These are phyloP conservation scores for Isichthys henryi DNA, from an alignment of 2,113 vertebrate genomes.

Conservation along the genomic window DNA sequence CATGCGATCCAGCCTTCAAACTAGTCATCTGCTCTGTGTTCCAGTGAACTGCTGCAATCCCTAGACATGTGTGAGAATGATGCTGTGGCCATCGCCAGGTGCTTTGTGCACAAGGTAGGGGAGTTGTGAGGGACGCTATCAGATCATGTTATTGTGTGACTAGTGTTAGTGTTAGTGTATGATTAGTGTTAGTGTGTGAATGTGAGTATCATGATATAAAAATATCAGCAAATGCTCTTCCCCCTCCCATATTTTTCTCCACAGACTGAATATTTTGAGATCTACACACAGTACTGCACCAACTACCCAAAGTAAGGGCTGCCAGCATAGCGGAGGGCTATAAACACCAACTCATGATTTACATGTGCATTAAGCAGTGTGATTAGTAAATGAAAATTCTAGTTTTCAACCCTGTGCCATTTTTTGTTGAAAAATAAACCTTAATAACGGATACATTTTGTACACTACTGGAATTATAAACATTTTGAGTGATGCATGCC, in stretches of 20 bases:
- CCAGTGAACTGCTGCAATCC: constrained; percentile 81
- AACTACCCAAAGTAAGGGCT: constrained; percentile 84
- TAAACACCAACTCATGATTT: background rate
- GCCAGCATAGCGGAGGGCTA: background rate
- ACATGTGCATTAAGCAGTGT: background rate
- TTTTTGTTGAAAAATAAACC: background rate
- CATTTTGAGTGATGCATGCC: background rate
- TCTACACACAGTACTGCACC: constrained; percentile 97
- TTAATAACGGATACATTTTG: background rate
- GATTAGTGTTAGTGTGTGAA: background rate
- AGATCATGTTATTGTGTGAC: background rate
- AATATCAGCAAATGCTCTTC: background rate
- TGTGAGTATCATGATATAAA: background rate
- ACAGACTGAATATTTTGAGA: constrained; percentile 90
- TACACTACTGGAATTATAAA: background rate
- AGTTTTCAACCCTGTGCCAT: background rate
- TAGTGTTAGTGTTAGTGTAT: background rate
- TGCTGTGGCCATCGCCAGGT: constrained; percentile 82
- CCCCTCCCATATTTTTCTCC: constrained; percentile 4
- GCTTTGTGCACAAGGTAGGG: constrained; percentile 86
- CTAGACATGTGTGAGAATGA: constrained; percentile 83
- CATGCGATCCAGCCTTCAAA: background rate
- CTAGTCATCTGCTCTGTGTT: constrained; percentile 16
- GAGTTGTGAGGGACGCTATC: background rate
- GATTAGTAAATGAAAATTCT: background rate